Conservation (phyloP, 2,113 vertebrate genomes). For the Myiozetetes cayanensis region DNA sequence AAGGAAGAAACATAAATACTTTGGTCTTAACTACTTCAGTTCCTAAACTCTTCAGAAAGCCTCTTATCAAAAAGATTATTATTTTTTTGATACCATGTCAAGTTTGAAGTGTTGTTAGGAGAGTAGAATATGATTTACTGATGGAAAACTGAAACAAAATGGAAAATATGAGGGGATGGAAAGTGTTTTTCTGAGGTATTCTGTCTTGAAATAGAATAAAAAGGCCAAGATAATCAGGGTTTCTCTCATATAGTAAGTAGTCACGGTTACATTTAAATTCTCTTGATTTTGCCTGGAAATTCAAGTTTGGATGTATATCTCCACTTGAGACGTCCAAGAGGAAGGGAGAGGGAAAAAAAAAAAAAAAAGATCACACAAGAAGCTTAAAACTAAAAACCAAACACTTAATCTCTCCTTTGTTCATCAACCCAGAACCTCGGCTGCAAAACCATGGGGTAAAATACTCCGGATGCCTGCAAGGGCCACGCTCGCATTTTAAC, state of each 20-base stretch:
- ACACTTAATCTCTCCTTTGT: not conserved
- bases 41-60: not conserved
- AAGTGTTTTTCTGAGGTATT: not conserved
- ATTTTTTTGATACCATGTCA: not conserved
- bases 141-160: not conserved
- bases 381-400: not conserved
- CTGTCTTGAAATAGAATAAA: not conserved
- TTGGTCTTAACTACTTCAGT: not conserved
- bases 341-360: no score
- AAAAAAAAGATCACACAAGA: accelerated
- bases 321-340: not conserved
- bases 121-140: not conserved
- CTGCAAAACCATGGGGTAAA: not conserved
- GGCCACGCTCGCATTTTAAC: accelerated
- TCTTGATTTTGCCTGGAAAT: not conserved
- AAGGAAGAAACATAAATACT: not conserved
- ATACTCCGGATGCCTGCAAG: accelerated
- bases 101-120: not conserved
- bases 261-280: not conserved
- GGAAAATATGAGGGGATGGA: not conserved
- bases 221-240: not conserved
- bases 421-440: not conserved
- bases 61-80: not conserved
- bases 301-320: not conserved
- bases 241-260: not conserved